These are phyloP conservation scores for Cepphus grylle DNA, from an alignment of 2,113 vertebrate species.

Conservation along the genomic window DNA sequence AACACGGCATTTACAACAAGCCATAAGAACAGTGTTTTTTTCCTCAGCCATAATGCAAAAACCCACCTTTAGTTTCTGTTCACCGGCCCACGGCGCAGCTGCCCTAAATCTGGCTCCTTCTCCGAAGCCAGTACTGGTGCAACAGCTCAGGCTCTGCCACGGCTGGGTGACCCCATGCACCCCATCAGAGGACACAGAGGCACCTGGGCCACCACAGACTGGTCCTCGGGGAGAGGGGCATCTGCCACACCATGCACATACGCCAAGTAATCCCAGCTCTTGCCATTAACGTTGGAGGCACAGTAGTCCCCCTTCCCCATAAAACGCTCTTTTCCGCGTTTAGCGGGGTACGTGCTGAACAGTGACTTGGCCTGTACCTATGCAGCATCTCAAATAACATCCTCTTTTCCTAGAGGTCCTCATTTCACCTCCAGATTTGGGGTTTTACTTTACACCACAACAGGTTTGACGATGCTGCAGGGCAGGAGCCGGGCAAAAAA, in stretches of 20 bases:
- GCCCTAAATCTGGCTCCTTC: neutral
- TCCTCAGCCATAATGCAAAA: neutral
- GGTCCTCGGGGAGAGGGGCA: neutral
- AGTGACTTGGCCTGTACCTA: neutral
- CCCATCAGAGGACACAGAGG: neutral
- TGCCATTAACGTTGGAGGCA: neutral
- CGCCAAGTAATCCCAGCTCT: neutral
- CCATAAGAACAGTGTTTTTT: neutral
- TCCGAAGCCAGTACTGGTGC: neutral
- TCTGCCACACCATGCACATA: neutral
- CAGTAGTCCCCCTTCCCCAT: neutral
- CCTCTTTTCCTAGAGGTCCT: neutral
- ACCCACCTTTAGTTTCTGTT: neutral
- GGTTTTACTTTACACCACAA: neutral
- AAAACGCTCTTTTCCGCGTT: fast-evolving
- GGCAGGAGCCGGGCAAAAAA: neutral
- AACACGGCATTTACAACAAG: neutral
- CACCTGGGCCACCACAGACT: neutral
- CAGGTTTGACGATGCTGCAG: neutral
- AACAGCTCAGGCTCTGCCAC: neutral
- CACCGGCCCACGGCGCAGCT: neutral
- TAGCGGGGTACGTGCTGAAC: neutral
- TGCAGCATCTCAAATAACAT: neutral
- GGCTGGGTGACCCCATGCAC: neutral
- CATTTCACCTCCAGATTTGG: neutral